A percentile compares a stretch with the other conserved stretches of the same genome.
phyloP scores from a whole-genome alignment of 2,888 invertebrate species.

The Ennomos fuscantarius region DNA sequence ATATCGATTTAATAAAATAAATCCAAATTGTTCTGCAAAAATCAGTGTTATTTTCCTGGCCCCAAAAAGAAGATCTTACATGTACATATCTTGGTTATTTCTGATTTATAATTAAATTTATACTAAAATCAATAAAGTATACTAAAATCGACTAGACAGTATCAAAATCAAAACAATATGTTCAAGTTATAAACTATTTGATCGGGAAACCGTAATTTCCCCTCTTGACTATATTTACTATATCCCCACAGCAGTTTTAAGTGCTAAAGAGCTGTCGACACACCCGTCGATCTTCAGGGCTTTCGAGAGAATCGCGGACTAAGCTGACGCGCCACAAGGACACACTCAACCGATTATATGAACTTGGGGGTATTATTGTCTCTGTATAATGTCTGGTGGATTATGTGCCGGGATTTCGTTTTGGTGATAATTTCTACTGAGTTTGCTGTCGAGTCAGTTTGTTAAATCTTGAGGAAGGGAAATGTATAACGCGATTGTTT shows the following conservation, averaged over 20 bases:
- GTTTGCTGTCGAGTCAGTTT: background rate
- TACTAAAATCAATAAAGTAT: too few species aligned
- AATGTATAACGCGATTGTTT: too few species aligned
- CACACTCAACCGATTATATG: slow-evolving; percentile 25
- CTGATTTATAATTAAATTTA: too few species aligned
- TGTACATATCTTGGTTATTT: too few species aligned
- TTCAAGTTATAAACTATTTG: too few species aligned
- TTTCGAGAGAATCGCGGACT: slow-evolving; percentile 20
- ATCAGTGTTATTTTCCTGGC: too few species aligned
- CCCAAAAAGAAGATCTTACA: too few species aligned
- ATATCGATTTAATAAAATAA: too few species aligned
- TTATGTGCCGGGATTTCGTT: slow-evolving; percentile 7
- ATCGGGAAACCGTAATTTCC: background rate
- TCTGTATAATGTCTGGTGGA: slow-evolving; percentile 15
- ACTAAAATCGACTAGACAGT: too few species aligned
- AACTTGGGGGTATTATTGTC: slow-evolving; percentile 22
- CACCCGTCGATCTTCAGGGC: slow-evolving; percentile 24
- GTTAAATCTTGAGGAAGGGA: too few species aligned
- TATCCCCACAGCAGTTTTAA: slow-evolving; percentile 6
- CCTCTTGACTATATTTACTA: background rate
- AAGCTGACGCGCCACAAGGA: slow-evolving; percentile 23
- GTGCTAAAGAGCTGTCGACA: slow-evolving; percentile 30
- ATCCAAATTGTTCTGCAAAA: too few species aligned
- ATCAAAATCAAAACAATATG: too few species aligned
- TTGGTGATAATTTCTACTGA: slow-evolving; percentile 10